Percentiles rank a stretch among this genome's conserved stretches.
These are phyloP conservation scores for Megalops cyprinoides DNA, from an alignment of 2,797 vertebrate species.

Conservation along the genomic window DNA sequence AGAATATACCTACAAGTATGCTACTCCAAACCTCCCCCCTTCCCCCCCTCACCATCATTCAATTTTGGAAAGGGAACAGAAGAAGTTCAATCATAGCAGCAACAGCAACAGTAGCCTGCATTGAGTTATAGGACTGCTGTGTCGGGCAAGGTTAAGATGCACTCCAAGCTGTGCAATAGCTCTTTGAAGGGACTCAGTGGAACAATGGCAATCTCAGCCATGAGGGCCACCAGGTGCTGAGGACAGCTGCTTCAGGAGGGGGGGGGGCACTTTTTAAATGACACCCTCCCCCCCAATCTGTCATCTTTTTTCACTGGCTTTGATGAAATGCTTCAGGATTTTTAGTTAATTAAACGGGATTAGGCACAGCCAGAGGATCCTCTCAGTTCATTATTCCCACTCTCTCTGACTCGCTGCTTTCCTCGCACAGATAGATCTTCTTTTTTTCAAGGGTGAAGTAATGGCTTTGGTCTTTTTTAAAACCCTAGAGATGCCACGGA, in stretches of 20 bases:
- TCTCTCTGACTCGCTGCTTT: constrained; percentile 26
- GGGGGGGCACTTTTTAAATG: constrained; percentile 45
- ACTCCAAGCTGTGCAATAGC: constrained; percentile 17
- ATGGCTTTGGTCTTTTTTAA: constrained; percentile 22
- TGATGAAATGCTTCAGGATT: constrained; percentile 52
- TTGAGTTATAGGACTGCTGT: constrained; percentile 34
- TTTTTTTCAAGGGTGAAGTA: constrained; percentile 22
- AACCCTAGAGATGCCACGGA: constrained; percentile 28
- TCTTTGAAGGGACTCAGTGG: constrained; percentile 20
- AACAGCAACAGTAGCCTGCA: no score
- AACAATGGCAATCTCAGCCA: constrained; percentile 24
- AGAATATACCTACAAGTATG: not conserved
- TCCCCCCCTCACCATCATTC: not conserved
- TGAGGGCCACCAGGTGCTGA: constrained; percentile 19
- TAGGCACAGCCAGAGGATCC: constrained; percentile 53
- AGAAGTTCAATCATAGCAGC: not conserved
- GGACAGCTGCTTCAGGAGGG: constrained; percentile 32
- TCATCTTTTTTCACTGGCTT: constrained; percentile 49
- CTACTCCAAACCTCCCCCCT: no score
- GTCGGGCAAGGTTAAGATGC: constrained; percentile 35
- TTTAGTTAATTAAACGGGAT: constrained; percentile 66
- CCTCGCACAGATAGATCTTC: not conserved
- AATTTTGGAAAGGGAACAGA: not conserved
- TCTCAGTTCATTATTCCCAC: constrained; percentile 15
- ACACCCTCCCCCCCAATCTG: constrained; percentile 38